Evolutionary conservation across 1,140 invertebrate species (phyloP).

Genomic region (Chrysoperla carnea): DNA sequence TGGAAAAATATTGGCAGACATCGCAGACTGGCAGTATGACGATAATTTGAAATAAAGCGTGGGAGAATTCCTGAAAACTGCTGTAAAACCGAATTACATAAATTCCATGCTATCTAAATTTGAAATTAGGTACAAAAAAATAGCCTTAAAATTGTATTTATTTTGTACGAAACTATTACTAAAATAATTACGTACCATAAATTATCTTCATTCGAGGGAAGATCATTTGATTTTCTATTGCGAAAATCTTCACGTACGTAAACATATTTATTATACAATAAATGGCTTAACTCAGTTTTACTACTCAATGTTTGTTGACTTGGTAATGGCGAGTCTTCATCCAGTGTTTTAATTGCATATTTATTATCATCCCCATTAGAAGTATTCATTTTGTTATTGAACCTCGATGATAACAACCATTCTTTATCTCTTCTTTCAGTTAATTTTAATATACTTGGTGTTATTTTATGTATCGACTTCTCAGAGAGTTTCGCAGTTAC

Average conservation of each 20-base stretch:
- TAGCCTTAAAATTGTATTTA: no score
- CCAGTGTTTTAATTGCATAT: conserved; percentile 11
- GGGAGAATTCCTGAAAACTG: no score
- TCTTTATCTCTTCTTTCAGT: not conserved
- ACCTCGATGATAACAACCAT: not conserved
- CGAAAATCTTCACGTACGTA: conserved; percentile 18
- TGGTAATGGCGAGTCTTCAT: conserved; percentile 5
- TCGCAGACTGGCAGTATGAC: no score
- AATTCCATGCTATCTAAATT: no score
- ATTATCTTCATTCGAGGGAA: no score
- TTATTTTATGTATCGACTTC: not conserved
- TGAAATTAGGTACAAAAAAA: no score
- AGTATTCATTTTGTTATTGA: not conserved
- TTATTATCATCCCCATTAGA: not conserved
- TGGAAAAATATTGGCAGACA: no score
- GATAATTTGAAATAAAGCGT: no score
- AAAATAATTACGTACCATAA: no score
- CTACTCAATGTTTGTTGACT: conserved; percentile 3
- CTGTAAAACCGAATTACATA: no score
- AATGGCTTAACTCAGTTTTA: conserved; percentile 9
- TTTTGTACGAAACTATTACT: no score
- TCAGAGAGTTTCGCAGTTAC: not conserved
- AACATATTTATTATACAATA: conserved; percentile 14
- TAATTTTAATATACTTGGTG: not conserved
- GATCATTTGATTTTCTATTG: conserved; percentile 8